Percentiles rank a stretch among this genome's conserved stretches.
These are phyloP conservation scores for Sarotherodon lohbergeri DNA, from an alignment of 2,113 vertebrate genomes.

Conservation along the genomic window DNA sequence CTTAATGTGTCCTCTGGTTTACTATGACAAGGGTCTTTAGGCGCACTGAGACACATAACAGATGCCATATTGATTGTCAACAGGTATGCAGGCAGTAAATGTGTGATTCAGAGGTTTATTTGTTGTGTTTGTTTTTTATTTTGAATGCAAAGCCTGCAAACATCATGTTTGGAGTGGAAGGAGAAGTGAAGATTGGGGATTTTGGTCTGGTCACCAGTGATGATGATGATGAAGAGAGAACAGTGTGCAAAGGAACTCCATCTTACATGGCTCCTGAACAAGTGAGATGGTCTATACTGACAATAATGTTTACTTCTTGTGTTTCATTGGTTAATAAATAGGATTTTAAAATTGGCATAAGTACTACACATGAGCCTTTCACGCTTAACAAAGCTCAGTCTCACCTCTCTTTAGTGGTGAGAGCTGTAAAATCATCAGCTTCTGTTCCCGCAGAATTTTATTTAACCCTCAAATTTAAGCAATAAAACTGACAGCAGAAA, in stretches of 20 bases:
- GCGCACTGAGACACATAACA: too few species aligned
- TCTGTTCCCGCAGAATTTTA: too few species aligned
- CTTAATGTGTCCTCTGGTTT: too few species aligned
- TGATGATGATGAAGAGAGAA: slow-evolving; percentile 45
- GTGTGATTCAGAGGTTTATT: neutral
- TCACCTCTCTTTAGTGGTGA: neutral
- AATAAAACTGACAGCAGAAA: neutral
- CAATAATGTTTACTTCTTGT: fast-evolving
- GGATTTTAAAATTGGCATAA: neutral
- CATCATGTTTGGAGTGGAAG: slow-evolving; percentile 76
- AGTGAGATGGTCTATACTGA: slow-evolving; percentile 10
- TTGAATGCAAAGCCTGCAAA: slow-evolving; percentile 75
- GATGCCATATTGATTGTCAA: too few species aligned
- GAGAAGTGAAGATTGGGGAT: slow-evolving; percentile 84
- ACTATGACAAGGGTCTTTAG: too few species aligned
- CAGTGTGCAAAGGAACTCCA: slow-evolving; percentile 36
- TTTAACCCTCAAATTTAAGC: neutral
- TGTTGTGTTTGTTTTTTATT: neutral
- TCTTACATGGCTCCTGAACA: slow-evolving; percentile 76
- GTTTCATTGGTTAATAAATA: neutral
- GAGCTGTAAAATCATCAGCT: neutral
- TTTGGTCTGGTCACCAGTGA: slow-evolving; percentile 81
- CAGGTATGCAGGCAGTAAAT: neutral
- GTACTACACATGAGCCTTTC: neutral
- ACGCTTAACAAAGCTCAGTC: neutral